phyloP scores from a whole-genome alignment of 1,140 invertebrate species.

The Drosophila subpulchrella region DNA sequence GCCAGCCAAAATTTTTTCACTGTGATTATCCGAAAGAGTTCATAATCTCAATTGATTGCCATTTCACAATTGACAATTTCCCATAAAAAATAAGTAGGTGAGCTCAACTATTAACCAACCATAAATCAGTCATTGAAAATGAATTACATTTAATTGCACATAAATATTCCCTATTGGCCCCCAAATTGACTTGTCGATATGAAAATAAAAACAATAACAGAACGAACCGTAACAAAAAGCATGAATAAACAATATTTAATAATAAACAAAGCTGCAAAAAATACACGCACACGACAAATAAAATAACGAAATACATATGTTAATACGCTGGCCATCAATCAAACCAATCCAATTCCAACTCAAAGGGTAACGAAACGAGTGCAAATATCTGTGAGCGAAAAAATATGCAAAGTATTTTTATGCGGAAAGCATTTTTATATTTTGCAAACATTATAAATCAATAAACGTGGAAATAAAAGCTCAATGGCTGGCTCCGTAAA shows the following conservation, averaged over 20 bases:
- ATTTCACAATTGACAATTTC: slow-evolving; percentile 23
- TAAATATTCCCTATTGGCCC: slow-evolving; percentile 32
- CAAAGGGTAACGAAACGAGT: slow-evolving; percentile 30
- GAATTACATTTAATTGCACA: slow-evolving; percentile 63
- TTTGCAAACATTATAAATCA: slow-evolving; percentile 78
- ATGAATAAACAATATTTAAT: slow-evolving; percentile 48
- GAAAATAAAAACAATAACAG: slow-evolving; percentile 25
- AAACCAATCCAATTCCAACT: slow-evolving; percentile 67
- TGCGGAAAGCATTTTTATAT: slow-evolving; percentile 56
- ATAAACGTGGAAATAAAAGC: slow-evolving; percentile 54
- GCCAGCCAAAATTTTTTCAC: background rate
- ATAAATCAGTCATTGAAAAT: slow-evolving; percentile 57
- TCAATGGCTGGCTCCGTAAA: slow-evolving; percentile 6
- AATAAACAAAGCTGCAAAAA: slow-evolving; percentile 51
- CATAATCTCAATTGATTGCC: slow-evolving; percentile 17
- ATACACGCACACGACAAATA: slow-evolving; percentile 16
- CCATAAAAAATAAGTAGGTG: slow-evolving; percentile 23
- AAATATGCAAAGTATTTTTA: slow-evolving; percentile 71
- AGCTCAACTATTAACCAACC: slow-evolving; percentile 51
- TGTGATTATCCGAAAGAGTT: background rate
- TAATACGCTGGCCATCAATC: slow-evolving; percentile 68
- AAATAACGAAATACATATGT: slow-evolving; percentile 55
- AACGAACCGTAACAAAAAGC: background rate
- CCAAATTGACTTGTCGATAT: slow-evolving; percentile 37
- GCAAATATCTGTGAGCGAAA: slow-evolving; percentile 36